A percentile compares a stretch with the other conserved stretches of the same genome.
Conservation (phyloP, 2,113 vertebrate genomes). For the Ifrita kowaldi region DNA sequence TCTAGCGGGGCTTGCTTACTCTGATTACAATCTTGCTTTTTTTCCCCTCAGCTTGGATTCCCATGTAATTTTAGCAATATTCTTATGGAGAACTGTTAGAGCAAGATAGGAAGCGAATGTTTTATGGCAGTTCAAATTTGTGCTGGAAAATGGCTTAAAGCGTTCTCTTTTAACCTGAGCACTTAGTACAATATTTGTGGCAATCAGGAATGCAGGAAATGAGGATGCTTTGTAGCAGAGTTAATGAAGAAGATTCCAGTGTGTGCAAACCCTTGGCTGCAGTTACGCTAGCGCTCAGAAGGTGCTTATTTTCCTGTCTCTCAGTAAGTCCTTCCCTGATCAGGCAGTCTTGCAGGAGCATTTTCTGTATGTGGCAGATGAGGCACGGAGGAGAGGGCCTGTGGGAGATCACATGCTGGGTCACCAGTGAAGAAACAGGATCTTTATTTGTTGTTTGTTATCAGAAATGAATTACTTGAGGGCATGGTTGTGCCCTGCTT, state of each 20-base stretch:
- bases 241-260: conserved; percentile 23
- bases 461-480: conserved; percentile 9
- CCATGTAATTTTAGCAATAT: conserved; percentile 18
- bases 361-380: background rate
- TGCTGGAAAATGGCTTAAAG: conserved; percentile 12
- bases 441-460: conserved; percentile 22
- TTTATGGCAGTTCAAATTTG: background rate
- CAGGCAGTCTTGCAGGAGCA: background rate
- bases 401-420: background rate
- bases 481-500: background rate
- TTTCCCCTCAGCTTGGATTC: background rate
- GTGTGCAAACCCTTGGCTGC: background rate
- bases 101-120: background rate
- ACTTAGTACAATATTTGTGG: background rate
- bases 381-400: background rate
- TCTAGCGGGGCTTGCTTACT: background rate
- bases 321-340: background rate
- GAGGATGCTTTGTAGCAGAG: background rate
- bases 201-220: conserved; percentile 6
- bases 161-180: conserved; percentile 18
- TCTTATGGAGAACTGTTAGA: conserved; percentile 20
- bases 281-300: background rate
- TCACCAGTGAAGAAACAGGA: background rate
- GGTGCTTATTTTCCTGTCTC: conserved; percentile 13
- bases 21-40: conserved; percentile 28